Conservation (phyloP, 1,140 invertebrate genomes). For the Neoseiulus cucumeris region DNA sequence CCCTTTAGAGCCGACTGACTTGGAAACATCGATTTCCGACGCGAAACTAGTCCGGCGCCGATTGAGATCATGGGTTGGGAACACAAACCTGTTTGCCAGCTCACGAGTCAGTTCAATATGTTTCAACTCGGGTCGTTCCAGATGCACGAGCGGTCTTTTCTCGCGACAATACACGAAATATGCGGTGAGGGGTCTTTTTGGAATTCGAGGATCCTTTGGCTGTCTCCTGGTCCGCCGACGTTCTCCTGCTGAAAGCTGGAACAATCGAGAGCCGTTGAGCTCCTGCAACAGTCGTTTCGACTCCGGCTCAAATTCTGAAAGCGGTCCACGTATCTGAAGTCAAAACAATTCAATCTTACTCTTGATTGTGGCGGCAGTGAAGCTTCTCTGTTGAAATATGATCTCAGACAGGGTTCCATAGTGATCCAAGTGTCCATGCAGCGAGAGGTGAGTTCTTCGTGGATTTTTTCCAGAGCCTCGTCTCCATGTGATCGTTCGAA, state of each 20-base stretch:
- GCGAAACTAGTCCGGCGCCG: too few species aligned
- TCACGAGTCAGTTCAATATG: not conserved
- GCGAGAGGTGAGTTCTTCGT: not conserved
- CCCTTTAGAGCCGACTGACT: too few species aligned
- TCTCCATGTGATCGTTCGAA: not conserved
- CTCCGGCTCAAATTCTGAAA: too few species aligned
- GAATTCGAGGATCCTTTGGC: not conserved
- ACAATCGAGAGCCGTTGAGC: too few species aligned
- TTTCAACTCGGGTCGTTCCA: not conserved
- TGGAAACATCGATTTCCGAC: too few species aligned
- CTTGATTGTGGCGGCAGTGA: too few species aligned
- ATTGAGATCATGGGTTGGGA: too few species aligned
- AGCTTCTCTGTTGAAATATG: not conserved
- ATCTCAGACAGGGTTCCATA: not conserved
- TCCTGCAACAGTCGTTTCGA: too few species aligned
- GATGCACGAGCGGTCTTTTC: not conserved
- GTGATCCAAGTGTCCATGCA: constrained; percentile 1
- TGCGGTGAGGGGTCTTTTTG: not conserved
- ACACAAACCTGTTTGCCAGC: not conserved
- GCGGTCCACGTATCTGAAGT: too few species aligned
- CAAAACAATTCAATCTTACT: too few species aligned
- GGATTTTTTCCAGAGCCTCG: not conserved
- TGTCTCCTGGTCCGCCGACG: too few species aligned
- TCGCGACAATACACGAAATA: not conserved
- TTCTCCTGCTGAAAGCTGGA: too few species aligned